Percentiles rank a stretch among this genome's conserved stretches.
Evolutionary conservation across 2,113 vertebrate species (phyloP).

Genomic region (Baryphthengus martii): DNA sequence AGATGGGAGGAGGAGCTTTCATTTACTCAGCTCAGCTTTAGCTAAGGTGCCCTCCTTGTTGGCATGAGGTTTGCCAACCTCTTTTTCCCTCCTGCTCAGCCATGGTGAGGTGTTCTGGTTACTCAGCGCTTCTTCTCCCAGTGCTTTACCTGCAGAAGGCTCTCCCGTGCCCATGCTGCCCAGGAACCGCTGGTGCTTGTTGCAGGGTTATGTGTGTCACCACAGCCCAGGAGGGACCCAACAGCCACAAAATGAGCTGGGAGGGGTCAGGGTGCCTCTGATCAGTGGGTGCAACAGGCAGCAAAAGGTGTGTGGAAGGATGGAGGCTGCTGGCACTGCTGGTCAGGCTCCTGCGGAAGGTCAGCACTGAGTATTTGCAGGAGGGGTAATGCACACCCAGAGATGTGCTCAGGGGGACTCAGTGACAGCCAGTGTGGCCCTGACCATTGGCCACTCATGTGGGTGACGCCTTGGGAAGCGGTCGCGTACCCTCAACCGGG

Average conservation of each 20-base stretch:
- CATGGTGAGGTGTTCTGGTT: accelerated
- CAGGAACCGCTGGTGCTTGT: accelerated
- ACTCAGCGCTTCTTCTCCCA: not conserved
- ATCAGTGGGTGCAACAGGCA: accelerated
- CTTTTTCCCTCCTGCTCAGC: not conserved
- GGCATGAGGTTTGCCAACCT: not conserved
- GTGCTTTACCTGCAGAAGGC: accelerated
- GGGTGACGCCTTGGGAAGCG: not conserved
- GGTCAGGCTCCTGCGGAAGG: not conserved
- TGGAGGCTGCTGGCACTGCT: not conserved
- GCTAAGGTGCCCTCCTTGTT: accelerated
- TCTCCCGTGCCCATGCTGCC: not conserved
- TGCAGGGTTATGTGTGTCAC: not conserved
- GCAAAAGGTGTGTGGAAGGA: not conserved
- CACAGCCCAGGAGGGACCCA: not conserved
- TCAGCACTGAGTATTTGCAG: accelerated
- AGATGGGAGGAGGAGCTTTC: not conserved
- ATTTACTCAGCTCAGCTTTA: not conserved
- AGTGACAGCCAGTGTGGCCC: accelerated
- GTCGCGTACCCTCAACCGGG: not conserved
- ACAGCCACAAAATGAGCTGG: not conserved
- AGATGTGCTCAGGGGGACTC: not conserved
- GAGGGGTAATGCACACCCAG: not conserved
- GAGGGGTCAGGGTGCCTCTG: not conserved
- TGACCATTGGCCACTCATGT: accelerated